phyloP scores from a whole-genome alignment of 2,797 vertebrate species.

The Dendrocincla fuliginosa region DNA sequence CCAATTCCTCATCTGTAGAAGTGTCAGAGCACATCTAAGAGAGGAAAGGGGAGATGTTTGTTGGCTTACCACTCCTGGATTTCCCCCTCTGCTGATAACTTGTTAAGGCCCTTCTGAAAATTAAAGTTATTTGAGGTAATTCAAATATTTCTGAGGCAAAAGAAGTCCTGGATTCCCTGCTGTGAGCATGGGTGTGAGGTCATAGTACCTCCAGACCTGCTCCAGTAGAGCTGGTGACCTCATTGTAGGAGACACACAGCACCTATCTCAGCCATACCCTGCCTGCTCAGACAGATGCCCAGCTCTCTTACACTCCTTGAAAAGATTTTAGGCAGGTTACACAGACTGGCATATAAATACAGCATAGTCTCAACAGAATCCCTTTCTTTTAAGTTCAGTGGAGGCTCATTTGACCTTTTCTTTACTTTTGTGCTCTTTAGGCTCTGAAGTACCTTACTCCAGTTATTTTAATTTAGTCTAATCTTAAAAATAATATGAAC shows the following conservation, averaged over 20 bases:
- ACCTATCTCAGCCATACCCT: fast-evolving
- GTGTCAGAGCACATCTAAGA: not conserved
- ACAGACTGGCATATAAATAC: not conserved
- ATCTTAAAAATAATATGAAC: not conserved
- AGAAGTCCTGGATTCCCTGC: not conserved
- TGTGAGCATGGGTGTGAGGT: fast-evolving
- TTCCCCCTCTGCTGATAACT: not conserved
- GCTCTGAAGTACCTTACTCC: not conserved
- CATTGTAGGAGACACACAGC: not conserved
- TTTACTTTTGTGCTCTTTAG: fast-evolving
- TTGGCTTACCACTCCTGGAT: not conserved
- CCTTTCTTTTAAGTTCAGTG: not conserved
- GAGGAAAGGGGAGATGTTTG: not conserved
- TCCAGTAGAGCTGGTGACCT: not conserved
- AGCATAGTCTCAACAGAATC: not conserved
- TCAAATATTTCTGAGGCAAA: not conserved
- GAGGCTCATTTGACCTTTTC: not conserved
- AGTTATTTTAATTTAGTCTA: not conserved
- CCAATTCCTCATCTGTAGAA: not conserved
- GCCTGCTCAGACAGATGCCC: not conserved
- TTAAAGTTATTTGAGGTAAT: not conserved
- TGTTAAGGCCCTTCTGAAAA: not conserved
- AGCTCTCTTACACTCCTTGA: not conserved
- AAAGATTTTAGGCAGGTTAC: not conserved
- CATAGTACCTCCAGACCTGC: not conserved